Base-by-base conservation (phyloP, 2,888 invertebrate genomes). In the Mesoligia furuncula region DNA sequence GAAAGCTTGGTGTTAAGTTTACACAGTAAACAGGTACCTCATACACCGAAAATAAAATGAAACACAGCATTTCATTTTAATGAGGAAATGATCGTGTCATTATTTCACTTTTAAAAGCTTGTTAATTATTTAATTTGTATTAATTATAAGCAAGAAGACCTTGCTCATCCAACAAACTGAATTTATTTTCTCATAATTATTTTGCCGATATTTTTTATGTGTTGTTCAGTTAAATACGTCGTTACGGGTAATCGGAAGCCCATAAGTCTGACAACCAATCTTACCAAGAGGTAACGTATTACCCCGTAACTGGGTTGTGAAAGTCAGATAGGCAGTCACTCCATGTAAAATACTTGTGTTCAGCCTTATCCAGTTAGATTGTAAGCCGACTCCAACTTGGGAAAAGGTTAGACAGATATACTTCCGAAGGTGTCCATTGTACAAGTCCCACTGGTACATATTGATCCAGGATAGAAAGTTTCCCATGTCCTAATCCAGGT, bases 1-100 rank as follows among this genome's bases (percentile, higher is more conserved):
- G 13, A 36, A 45, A 36, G 51, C 36, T n/a, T 11, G 59, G 42
- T 67, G 15, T 61, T 61, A 66, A 75, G 27, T 76, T 68, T 77
- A 77, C 48, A 48, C 27, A 31, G 13, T 17, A 39, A 66, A 66
- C 27, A 39, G 9, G 9, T 39, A 66, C 27, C 8, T 31, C 61
- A 24, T 11, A 39, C 36, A 24, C 9, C 3, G 36, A 31, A 62
- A 51, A 54, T 76, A 62, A 75, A 61, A 66, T 42, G 9, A 67
- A 64, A n/a, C 42, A 39, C 42, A 39, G 11, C 8, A n/a, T 64
- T 64, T 45, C 0, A 51, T 48, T 62, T 51, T 7, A 51, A 42
- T 39, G 24, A 13, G 36, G 15, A 48, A 36, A 69, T 71, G 0
- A 76, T 9, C 2, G 31, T 45, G 4, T 57, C 24, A 31, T n/a